Base-by-base conservation (phyloP, 2,113 vertebrate species). In the Machaerirhynchus nigripectus region DNA sequence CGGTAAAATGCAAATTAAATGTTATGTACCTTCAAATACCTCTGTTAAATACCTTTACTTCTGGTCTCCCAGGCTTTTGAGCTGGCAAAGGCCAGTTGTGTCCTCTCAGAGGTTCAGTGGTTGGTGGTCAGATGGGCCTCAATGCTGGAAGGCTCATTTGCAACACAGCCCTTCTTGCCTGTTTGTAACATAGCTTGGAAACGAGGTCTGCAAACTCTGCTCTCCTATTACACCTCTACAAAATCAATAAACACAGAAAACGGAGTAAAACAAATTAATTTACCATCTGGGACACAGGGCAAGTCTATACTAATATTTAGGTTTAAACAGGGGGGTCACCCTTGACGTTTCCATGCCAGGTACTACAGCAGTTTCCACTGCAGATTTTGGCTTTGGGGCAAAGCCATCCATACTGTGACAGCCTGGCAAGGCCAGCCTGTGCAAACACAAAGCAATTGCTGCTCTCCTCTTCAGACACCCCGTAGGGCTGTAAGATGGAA, bases 401-500 rank as follows among this genome's bases (percentile, higher is more conserved):
- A 89, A 76, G 49, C 15, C 75, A 40, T 18, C 23, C 6, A 0
- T 8, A 0, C 3, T 4, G 9, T 15, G 63, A 40, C 2, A 31
- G n/a, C n/a, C 40, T 44, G 33, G 27, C 33, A 60, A 60, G 16
- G 31, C 14, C 86, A 87, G 23, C 23, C 55, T 3, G 0, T 15
- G 23, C 31, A 19, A 26, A 57, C 30, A 12, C 2, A 22, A 6
- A 60, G 27, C 30, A 23, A 6, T 19, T 85, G 27, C 23, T 50
- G 11, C 21, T 71, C 47, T 71, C 10, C 17, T 27, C 42, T 55
- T 28, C 17, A 49, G 33, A 28, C 12, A 14, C 12, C 14, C 1
- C 0, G 0, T 3, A 9, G 30, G 17, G 10, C 37, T 76, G 71
- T n/a, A 28, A 55, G 35, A 13, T 33, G 20, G 35, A 37, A 46